Evolutionary conservation across 2,888 invertebrate species (phyloP).

Genomic region (Hylaea fasciaria): DNA sequence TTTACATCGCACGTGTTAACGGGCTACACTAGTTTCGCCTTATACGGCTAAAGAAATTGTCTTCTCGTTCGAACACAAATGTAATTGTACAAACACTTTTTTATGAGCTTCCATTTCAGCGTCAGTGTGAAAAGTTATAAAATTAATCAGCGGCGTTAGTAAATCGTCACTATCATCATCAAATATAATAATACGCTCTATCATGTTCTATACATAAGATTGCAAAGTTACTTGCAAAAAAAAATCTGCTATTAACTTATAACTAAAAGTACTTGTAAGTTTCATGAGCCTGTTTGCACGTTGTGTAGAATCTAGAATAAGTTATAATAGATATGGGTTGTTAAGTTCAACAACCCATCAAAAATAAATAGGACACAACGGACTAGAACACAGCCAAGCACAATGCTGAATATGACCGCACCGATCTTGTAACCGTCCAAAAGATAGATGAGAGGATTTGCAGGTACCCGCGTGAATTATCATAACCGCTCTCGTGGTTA

Average conservation of each 20-base stretch:
- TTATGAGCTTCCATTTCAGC: neutral
- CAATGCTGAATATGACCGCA: slow-evolving; percentile 38
- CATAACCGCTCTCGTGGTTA: slow-evolving; percentile 70
- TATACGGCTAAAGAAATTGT: slow-evolving; percentile 27
- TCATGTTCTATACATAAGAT: too few species aligned
- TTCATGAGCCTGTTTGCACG: too few species aligned
- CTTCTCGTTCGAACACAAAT: slow-evolving; percentile 25
- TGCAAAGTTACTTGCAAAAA: too few species aligned
- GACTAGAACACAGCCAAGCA: slow-evolving; percentile 43
- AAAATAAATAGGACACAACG: slow-evolving; percentile 40
- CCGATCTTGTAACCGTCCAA: slow-evolving; percentile 68
- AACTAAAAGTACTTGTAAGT: too few species aligned
- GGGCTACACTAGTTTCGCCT: slow-evolving; percentile 30
- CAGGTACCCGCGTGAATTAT: slow-evolving; percentile 74
- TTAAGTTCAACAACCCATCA: neutral
- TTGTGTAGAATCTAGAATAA: too few species aligned
- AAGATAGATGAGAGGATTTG: slow-evolving; percentile 73
- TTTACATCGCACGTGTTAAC: slow-evolving; percentile 47
- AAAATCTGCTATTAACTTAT: too few species aligned
- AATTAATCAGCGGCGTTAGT: too few species aligned
- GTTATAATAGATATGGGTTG: too few species aligned
- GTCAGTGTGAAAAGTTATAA: too few species aligned
- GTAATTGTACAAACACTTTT: neutral
- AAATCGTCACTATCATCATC: too few species aligned
- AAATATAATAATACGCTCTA: too few species aligned